Conservation (phyloP, 2,888 invertebrate species). For the Agrochola lychnidis region DNA sequence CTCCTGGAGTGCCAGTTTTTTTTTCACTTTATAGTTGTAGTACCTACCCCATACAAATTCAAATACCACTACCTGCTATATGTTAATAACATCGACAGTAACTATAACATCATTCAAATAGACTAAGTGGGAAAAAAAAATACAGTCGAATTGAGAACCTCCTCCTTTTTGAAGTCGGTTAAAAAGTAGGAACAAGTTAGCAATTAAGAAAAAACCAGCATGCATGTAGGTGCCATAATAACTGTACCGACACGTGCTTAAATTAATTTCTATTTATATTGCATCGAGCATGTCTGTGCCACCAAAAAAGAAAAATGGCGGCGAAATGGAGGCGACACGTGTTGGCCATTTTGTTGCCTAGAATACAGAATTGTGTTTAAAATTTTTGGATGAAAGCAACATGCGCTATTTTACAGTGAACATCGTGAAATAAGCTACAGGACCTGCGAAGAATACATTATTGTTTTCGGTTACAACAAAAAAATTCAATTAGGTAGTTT, state of each 20-base stretch:
- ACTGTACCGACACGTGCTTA: constrained; percentile 1
- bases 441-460: neutral
- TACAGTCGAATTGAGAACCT: too few species aligned
- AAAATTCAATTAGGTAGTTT: neutral
- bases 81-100: too few species aligned
- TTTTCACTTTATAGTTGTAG: too few species aligned
- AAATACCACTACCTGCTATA: too few species aligned
- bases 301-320: constrained; percentile 12
- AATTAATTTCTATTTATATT: constrained; percentile 27
- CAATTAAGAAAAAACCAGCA: neutral
- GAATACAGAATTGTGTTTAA: neutral
- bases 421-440: neutral
- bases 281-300: constrained; percentile 9
- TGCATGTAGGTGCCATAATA: neutral
- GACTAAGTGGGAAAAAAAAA: too few species aligned
- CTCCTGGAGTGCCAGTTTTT: too few species aligned
- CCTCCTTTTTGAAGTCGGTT: too few species aligned
- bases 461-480: neutral
- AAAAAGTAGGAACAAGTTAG: too few species aligned
- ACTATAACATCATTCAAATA: too few species aligned
- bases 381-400: neutral
- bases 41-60: too few species aligned
- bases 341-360: constrained; percentile 19
- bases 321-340: constrained; percentile 24
- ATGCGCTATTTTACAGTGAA: neutral